Base-by-base conservation (phyloP, 2,113 vertebrate genomes). In the Campylomormyrus numenius region DNA sequence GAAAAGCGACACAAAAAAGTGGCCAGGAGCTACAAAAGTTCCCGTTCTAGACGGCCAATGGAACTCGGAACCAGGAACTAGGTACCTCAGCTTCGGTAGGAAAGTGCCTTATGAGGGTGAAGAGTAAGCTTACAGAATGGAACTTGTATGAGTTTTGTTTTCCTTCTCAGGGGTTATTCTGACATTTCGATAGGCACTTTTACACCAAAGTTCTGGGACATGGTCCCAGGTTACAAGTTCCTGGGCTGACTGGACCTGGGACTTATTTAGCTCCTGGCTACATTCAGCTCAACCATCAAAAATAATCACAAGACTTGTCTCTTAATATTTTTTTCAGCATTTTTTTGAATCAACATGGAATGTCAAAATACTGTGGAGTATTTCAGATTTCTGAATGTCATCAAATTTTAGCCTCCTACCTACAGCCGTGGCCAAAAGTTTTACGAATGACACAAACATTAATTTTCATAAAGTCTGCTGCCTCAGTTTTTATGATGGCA, bases 41-140 rank as follows among this genome's bases (percentile, higher is more conserved):
- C 5, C 3, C 0, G 5, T 3, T 53, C 0, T 1, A 58, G 1
- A 58, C 0, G 6, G 53, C 19, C 53, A 58, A 4, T 58, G 56
- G 56, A 62, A 24, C 21, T 58, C 0, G 0, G 56, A n/a, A 8
- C 7, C 56, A 58, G 56, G 56, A 58, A 24, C 56, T 62, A n/a
- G 56, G 56, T 58, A 58, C 21, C 56, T 58, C 21, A 58, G 2
- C 56, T 24, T 58, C 0, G 5, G 19, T 58, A 21, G 56, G 56
- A 58, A 58, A 62, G 21, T 62, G 7, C 17, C 52, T 56, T 56
- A 56, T 56, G 1, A 21, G 0, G 1, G 21, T 58, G 56, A 58
- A 0, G 21, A 24, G 19, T 58, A 2, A 2, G 0, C 21, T 58
- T 24, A 58, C 56, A 24, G 5, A 8, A 21, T 9, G 2, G 21